Conservation (phyloP, 2,113 vertebrate species). For the Bambusicola thoracicus region DNA sequence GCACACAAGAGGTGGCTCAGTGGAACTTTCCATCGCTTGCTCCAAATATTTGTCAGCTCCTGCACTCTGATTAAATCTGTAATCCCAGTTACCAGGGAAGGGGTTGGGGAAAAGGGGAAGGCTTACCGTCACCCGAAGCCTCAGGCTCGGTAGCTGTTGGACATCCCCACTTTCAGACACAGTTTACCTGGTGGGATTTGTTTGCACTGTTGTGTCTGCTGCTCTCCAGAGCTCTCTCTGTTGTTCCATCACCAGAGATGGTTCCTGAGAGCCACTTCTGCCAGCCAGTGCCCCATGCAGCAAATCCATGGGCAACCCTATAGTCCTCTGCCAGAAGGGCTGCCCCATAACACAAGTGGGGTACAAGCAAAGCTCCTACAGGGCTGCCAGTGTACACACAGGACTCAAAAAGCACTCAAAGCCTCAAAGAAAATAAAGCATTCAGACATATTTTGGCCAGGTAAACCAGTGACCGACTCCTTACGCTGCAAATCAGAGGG, state of each 20-base stretch:
- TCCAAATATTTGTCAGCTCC: slow-evolving; percentile 72
- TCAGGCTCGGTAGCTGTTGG: rapidly evolving
- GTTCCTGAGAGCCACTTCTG: neutral
- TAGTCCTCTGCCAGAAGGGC: too few species aligned
- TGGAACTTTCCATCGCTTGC: slow-evolving; percentile 73
- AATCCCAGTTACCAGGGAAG: neutral
- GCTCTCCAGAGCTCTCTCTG: neutral
- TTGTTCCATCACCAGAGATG: rapidly evolving
- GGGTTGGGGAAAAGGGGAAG: neutral
- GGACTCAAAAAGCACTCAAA: neutral
- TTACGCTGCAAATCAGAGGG: rapidly evolving
- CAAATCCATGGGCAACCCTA: neutral
- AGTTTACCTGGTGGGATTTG: rapidly evolving
- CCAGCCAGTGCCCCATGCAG: too few species aligned
- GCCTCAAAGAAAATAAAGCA: neutral
- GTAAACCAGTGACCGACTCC: neutral
- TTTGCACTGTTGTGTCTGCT: neutral
- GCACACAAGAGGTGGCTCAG: slow-evolving; percentile 13
- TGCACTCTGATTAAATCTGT: slow-evolving; percentile 71
- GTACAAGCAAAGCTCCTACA: neutral
- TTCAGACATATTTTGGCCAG: neutral
- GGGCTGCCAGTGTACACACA: neutral
- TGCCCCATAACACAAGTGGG: neutral
- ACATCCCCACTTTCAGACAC: neutral
- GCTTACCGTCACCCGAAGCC: neutral